phyloP scores from a whole-genome alignment of 2,797 vertebrate genomes.

The Ambastaia sidthimunki region DNA sequence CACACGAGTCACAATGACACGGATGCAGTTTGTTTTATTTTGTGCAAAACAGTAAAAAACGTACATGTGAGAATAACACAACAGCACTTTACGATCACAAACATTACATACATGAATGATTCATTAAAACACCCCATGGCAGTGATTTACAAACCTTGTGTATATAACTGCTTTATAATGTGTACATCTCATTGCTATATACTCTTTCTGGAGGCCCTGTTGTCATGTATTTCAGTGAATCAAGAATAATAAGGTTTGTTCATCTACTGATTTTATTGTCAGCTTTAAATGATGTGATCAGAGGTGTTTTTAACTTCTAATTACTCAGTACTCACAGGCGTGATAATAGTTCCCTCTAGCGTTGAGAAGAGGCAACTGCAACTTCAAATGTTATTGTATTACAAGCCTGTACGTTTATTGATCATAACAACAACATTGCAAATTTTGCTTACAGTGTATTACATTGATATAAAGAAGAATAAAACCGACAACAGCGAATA shows the following conservation, averaged over 20 bases:
- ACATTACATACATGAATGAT: background rate
- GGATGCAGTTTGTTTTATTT: constrained; percentile 7
- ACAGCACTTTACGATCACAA: background rate
- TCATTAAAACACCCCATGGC: background rate
- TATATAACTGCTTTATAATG: background rate
- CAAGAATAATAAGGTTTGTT: too few species aligned
- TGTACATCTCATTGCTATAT: background rate
- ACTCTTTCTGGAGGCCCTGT: too few species aligned
- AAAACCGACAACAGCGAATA: background rate
- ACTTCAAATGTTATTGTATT: background rate
- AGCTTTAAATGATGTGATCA: background rate
- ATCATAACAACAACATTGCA: background rate
- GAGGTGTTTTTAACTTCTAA: background rate
- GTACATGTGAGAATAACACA: background rate
- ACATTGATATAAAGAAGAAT: background rate
- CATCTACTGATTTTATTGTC: too few species aligned
- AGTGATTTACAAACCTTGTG: background rate
- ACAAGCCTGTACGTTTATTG: too few species aligned
- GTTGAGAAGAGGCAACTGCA: background rate
- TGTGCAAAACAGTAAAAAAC: constrained; percentile 8
- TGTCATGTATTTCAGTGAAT: too few species aligned
- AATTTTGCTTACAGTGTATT: background rate
- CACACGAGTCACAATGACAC: background rate
- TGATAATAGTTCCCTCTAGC: constrained; percentile 10
- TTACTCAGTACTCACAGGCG: background rate